Evolutionary conservation across 1,140 invertebrate genomes (phyloP), one percentile per base, ranked within the genome.

Genomic region (Drosophila orena): DNA sequence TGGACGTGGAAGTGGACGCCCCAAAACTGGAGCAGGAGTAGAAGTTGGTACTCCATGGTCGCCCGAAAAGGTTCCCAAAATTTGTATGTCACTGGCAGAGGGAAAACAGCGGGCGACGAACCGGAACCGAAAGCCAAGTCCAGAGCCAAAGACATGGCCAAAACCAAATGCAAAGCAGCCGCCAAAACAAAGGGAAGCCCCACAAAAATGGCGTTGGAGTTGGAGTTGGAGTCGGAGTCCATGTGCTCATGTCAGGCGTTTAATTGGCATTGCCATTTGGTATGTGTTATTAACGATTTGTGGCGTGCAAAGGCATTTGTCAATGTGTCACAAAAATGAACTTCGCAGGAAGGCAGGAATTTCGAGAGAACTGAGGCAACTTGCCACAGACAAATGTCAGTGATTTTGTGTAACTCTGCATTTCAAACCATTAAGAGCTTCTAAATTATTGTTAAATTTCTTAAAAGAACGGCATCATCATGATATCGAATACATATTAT

Each of bases 231-330:
- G 12, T 44, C 17, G 43, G 38, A 71, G 44, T 50, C 10, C 34
- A n/a, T 38, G 42, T 43, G 71, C 35, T 37, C 78, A 71, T 86
- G 78, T 66, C 81, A 60, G 61, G 57, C 73, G 83, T 71, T 86
- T 85, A 85, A 85, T 85, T 85, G 81, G 81, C 81, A 65, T 78
- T 71, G 64, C 64, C 57, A 78, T 77, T 85, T 55, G 60, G 60
- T 66, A 69, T 81, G 78, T 86, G 73, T 81, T 74, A 81, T 81
- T 86, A 85, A 85, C 81, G 81, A 85, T 86, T 85, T 85, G 81
- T 81, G 81, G 81, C 69, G 77, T 86, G 81, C 68, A 69, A 71
- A 74, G 60, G 74, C 81, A 85, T 85, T 85, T 85, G 81, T 85
- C 81, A 85, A 85, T 60, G 81, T 85, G 81, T 85, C 81, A 85